These are phyloP conservation scores for Umimayanthus chanpuru DNA, from an alignment of 92 coral and sea anemone genomes.

Conservation along the genomic window DNA sequence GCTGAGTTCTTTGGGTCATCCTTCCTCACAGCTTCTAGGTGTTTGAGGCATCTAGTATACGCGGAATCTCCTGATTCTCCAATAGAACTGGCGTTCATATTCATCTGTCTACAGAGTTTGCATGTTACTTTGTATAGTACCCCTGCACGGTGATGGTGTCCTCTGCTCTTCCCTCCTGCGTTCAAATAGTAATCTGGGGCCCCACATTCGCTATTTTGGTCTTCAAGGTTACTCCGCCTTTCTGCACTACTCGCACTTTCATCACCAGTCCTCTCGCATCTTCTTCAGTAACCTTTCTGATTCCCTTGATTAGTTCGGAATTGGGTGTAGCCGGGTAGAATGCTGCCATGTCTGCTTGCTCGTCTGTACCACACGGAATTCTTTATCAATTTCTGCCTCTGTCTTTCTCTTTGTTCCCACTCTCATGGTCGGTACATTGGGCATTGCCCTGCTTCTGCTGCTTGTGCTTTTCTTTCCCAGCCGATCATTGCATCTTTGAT, in stretches of 20 bases:
- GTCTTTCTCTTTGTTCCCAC: too few relatives aligned
- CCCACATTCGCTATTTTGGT: slow-evolving; percentile 17
- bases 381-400: too few relatives aligned
- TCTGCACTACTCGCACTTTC: background rate
- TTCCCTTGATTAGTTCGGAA: background rate
- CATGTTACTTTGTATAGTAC: background rate
- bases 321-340: background rate
- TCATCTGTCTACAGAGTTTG: background rate
- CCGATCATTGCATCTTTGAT: too few relatives aligned
- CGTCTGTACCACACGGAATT: slow-evolving; percentile 8
- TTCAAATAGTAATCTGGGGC: slow-evolving; percentile 7
- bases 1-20: too few relatives aligned
- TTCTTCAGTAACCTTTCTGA: background rate
- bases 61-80: too few relatives aligned
- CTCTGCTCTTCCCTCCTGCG: slow-evolving; percentile 4
- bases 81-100: too few relatives aligned
- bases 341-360: slow-evolving; percentile 2
- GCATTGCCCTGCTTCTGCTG: too few relatives aligned
- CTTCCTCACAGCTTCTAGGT: too few relatives aligned
- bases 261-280: background rate
- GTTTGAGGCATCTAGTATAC: too few relatives aligned
- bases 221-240: slow-evolving; percentile 4
- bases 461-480: too few relatives aligned
- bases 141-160: slow-evolving; percentile 2
- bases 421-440: too few relatives aligned